Evolutionary conservation across 2,113 vertebrate genomes (phyloP).

Genomic region (Cromileptes altivelis): DNA sequence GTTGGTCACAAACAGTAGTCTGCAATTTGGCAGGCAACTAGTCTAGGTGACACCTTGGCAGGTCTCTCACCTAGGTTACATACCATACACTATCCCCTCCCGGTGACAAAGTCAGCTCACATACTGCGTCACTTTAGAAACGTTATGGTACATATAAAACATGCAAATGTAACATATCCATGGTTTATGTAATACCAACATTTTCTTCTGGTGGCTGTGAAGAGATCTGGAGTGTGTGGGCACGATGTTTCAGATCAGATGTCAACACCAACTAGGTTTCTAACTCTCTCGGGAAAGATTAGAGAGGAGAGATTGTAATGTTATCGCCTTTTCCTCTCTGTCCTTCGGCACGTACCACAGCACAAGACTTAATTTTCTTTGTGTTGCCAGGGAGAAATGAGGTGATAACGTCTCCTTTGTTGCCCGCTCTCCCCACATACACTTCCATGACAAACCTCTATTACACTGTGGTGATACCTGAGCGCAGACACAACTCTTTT

Average conservation of each 20-base stretch:
- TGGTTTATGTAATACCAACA: too few species aligned
- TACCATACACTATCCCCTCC: too few species aligned
- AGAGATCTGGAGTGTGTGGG: not conserved
- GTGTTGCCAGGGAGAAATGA: not conserved
- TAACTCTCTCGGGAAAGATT: not conserved
- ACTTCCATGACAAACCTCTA: constrained; percentile 21
- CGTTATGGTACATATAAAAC: too few species aligned
- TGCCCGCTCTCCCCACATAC: not conserved
- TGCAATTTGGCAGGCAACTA: too few species aligned
- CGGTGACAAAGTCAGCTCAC: too few species aligned
- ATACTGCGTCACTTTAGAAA: too few species aligned
- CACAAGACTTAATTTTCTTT: constrained; percentile 13
- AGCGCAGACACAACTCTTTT: not conserved
- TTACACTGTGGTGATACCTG: constrained; percentile 15
- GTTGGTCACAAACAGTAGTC: too few species aligned
- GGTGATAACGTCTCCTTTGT: constrained; percentile 31
- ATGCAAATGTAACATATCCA: too few species aligned
- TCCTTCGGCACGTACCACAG: not conserved
- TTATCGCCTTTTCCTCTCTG: not conserved
- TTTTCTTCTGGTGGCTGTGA: too few species aligned
- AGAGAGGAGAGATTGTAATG: not conserved
- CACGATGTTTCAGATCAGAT: not conserved
- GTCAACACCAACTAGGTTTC: not conserved
- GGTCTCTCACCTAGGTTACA: too few species aligned
- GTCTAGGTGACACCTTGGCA: too few species aligned